Conservation (phyloP, 2,113 vertebrate genomes). For the Spea bombifrons region DNA sequence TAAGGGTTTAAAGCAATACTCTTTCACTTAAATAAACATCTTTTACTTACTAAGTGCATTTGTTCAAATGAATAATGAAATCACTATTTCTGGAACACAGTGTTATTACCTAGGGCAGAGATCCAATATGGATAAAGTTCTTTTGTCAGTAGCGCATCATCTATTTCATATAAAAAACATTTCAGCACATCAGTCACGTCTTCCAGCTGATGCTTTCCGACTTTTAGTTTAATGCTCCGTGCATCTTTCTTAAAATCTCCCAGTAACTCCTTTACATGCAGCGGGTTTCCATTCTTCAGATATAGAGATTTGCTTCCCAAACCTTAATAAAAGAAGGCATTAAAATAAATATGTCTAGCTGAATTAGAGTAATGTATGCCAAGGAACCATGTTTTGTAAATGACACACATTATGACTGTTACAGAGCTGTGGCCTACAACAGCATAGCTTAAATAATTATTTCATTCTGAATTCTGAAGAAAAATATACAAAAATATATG, state of each 20-base stretch:
- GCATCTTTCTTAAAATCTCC: constrained; percentile 85
- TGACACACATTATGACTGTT: constrained; percentile 20
- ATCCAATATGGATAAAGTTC: constrained; percentile 97
- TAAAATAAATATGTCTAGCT: constrained; percentile 37
- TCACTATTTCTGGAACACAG: constrained; percentile 26
- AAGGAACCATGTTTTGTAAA: constrained; percentile 18
- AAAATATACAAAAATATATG: neutral
- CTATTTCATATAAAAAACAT: constrained; percentile 78
- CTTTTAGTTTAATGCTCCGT: constrained; percentile 84
- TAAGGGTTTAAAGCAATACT: constrained; percentile 33
- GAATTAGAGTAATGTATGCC: constrained; percentile 40
- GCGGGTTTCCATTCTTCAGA: constrained; percentile 74
- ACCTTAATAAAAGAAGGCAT: constrained; percentile 66
- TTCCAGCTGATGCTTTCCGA: constrained; percentile 81
- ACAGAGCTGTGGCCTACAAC: constrained; percentile 9
- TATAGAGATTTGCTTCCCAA: constrained; percentile 85
- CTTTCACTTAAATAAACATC: constrained; percentile 42
- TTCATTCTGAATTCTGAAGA: neutral
- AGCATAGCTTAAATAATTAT: constrained; percentile 9
- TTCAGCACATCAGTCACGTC: constrained; percentile 87
- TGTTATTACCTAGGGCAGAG: constrained; percentile 78
- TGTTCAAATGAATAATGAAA: constrained; percentile 47
- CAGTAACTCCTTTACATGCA: constrained; percentile 70
- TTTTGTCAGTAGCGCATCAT: constrained; percentile 89
- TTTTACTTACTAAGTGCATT: constrained; percentile 42